phyloP scores from a whole-genome alignment of 2,888 invertebrate species.

The Parnassius orleans region DNA sequence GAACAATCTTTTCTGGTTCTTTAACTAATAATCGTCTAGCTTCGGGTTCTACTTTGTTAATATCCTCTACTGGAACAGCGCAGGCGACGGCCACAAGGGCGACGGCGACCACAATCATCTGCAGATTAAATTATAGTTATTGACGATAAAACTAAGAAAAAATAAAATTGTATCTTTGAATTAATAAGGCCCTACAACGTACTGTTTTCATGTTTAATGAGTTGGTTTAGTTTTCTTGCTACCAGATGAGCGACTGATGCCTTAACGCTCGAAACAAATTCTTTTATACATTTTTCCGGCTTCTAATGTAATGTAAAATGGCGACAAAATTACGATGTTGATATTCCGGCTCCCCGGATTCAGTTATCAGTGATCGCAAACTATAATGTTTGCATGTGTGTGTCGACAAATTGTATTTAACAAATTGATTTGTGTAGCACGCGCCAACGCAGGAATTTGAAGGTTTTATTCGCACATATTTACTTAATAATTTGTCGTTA shows the following conservation, averaged over 20 bases:
- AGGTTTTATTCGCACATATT: no score
- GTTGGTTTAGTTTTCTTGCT: constrained; percentile 51
- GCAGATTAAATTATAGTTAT: constrained; percentile 27
- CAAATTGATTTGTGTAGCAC: no score
- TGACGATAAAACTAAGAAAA: neutral
- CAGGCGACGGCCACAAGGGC: constrained; percentile 57
- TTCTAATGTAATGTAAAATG: constrained; percentile 67
- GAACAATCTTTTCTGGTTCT: constrained; percentile 44
- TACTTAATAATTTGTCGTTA: no score
- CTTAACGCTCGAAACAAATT: constrained; percentile 48
- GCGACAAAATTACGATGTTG: constrained; percentile 56
- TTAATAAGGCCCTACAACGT: constrained; percentile 38
- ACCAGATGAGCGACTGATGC: constrained; percentile 68
- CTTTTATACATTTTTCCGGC: constrained; percentile 72
- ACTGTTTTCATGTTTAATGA: constrained; percentile 70
- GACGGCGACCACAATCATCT: constrained; percentile 52
- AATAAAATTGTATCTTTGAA: neutral
- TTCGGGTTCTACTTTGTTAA: neutral
- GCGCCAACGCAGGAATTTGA: no score
- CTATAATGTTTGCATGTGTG: no score
- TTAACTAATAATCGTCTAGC: constrained; percentile 1
- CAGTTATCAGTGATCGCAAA: no score
- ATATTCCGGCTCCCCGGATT: no score
- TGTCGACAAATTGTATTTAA: no score
- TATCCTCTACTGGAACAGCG: constrained; percentile 47